Conservation (phyloP, 2,797 vertebrate genomes). For the Sebastes steindachneri region DNA sequence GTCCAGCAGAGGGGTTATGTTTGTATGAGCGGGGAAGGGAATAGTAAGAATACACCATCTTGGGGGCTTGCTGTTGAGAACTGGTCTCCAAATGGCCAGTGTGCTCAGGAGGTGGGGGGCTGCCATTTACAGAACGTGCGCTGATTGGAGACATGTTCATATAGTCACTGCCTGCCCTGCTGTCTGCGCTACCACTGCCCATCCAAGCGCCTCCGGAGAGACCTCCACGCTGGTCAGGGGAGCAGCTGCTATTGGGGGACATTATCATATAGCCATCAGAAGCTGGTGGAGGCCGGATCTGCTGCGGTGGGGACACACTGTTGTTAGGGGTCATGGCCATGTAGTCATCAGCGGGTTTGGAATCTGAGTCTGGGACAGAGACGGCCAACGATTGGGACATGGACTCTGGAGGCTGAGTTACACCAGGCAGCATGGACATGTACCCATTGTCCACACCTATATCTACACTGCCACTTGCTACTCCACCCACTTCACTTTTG, state of each 20-base stretch:
- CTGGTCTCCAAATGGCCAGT: constrained; percentile 59
- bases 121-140: constrained; percentile 77
- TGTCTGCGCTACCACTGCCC: constrained; percentile 80
- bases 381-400: constrained; percentile 75
- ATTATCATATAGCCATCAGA: constrained; percentile 88
- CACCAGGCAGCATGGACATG: constrained; percentile 87
- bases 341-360: constrained; percentile 83
- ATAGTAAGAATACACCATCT: constrained; percentile 85
- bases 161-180: constrained; percentile 83
- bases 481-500: constrained; percentile 66
- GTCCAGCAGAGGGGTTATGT: constrained; percentile 70
- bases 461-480: constrained; percentile 37
- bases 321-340: constrained; percentile 86
- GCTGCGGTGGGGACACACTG: constrained; percentile 85
- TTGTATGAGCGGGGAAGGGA: constrained; percentile 86
- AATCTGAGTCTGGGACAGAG: constrained; percentile 74
- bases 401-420: constrained; percentile 75
- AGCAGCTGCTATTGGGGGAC: constrained; percentile 85
- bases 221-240: constrained; percentile 78
- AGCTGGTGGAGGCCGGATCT: constrained; percentile 71
- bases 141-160: constrained; percentile 90
- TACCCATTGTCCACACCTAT: constrained; percentile 81
- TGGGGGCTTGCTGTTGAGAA: constrained; percentile 75
- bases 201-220: constrained; percentile 76
- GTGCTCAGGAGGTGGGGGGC: constrained; percentile 69